Conservation (phyloP, 1,140 invertebrate species). For the Rhynchophorus ferrugineus region DNA sequence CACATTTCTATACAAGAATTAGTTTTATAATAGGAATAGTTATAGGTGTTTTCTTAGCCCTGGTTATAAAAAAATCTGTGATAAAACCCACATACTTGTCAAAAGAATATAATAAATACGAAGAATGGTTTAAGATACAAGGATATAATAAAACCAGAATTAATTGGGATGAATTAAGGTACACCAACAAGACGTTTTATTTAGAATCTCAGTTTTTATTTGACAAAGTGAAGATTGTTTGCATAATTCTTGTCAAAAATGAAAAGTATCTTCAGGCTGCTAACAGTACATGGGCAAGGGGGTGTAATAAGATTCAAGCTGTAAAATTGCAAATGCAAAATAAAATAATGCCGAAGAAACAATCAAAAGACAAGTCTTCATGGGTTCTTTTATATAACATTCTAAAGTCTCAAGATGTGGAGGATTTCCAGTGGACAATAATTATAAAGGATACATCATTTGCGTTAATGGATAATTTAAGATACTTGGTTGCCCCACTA, state of each 20-base stretch:
- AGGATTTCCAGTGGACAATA: slow-evolving; percentile 30
- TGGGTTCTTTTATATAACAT: slow-evolving; percentile 29
- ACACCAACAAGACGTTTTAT: slow-evolving; percentile 20
- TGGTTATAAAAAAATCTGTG: slow-evolving; percentile 7
- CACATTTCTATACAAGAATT: slow-evolving; percentile 19
- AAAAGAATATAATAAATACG: slow-evolving; percentile 17
- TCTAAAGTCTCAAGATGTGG: slow-evolving; percentile 15
- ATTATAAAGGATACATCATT: slow-evolving; percentile 32
- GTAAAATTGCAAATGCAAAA: slow-evolving; percentile 19
- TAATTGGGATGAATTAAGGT: slow-evolving; percentile 31
- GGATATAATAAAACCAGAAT: slow-evolving; percentile 14
- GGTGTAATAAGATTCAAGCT: slow-evolving; percentile 27
- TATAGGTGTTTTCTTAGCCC: slow-evolving; percentile 16
- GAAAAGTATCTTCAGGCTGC: slow-evolving; percentile 25
- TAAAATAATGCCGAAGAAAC: slow-evolving; percentile 25
- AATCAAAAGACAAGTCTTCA: slow-evolving; percentile 24
- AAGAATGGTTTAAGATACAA: slow-evolving; percentile 29
- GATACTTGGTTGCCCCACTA: slow-evolving; percentile 27
- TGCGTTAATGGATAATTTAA: slow-evolving; percentile 33
- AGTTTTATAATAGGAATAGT: slow-evolving; percentile 21
- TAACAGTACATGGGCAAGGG: slow-evolving; percentile 30
- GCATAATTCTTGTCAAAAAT: slow-evolving; percentile 28
- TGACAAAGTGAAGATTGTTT: slow-evolving; percentile 26
- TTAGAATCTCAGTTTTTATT: slow-evolving; percentile 30
- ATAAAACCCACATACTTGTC: not conserved